These are phyloP conservation scores for Griposia aprilina DNA, from an alignment of 2,888 invertebrate species.

Conservation along the genomic window DNA sequence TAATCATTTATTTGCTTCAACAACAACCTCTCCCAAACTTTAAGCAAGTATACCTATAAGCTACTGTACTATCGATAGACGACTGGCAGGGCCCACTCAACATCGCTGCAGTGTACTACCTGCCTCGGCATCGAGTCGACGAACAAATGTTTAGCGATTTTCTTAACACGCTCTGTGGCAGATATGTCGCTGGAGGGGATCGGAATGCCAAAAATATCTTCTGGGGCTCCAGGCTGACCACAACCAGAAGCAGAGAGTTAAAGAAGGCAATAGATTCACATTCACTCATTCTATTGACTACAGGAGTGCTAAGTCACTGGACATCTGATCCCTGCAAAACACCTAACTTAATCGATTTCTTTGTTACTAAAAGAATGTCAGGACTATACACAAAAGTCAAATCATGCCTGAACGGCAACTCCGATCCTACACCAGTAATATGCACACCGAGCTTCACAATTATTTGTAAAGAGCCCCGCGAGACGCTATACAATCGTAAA, in stretches of 20 bases:
- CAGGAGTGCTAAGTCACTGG: background rate
- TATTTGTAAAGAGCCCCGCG: background rate
- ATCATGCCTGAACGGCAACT: constrained; percentile 3
- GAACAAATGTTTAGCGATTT: constrained; percentile 6
- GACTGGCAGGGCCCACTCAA: background rate
- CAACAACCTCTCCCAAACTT: no score
- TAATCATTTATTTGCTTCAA: background rate
- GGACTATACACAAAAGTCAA: background rate
- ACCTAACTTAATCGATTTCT: background rate
- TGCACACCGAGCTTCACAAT: background rate
- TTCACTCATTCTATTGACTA: background rate
- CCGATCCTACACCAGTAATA: background rate
- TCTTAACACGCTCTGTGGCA: background rate
- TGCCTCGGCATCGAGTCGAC: constrained; percentile 1
- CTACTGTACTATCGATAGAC: no score
- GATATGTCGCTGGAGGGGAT: background rate
- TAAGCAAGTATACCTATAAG: no score
- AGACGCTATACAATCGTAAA: background rate
- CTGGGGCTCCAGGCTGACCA: background rate
- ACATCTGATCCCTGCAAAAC: background rate
- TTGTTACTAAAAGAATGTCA: constrained; percentile 1
- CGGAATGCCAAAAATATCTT: background rate
- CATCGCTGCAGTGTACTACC: background rate
- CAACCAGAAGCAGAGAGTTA: background rate
- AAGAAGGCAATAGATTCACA: background rate